Evolutionary conservation across 1,140 invertebrate genomes (phyloP), one percentile per base, ranked within the genome.

Genomic region (Trichonephila clavipes): DNA sequence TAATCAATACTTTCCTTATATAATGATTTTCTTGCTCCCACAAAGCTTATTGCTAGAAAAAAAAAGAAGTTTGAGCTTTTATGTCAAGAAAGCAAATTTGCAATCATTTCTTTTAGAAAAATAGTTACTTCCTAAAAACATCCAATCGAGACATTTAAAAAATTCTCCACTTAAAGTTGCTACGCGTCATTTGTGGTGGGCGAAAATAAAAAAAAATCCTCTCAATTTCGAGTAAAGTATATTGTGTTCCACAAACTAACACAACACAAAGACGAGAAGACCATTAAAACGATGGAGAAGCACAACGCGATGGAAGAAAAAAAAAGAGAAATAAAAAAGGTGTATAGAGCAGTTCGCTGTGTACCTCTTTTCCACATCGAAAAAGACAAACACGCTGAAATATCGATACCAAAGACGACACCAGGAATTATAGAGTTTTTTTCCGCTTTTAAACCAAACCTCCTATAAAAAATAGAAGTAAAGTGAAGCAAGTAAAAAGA

Each of bases 381-480:
- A 85, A 58, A 24, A 85, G 21, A 24, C 58, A 85, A 85, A 58
- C 44, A 85, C 21, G 58, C 82, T 77, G 34, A 77, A 77, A 77
- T 77, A 77, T 77, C 72, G 72, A 77, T 77, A 77, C 24, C 72
- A 77, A 77, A 77, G 72, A 77, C 72, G 72, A 77, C 72, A 77
- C 24, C 28, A 77, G 34, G 72, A 77, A 40, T 77, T 77, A 77
- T 34, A 77, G 62, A 64, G n/a, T 58, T 85, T 83, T 85, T 85
- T 59, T 19, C 34, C 34, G 28, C 34, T 40, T 58, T 85, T 85
- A 28, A 6, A 28, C 21, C 24, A 69, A 69, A 69, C n/a, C 66
- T 28, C 12, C 66, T 69, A 24, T 10, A 69, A 69, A 14, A 69
- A 69, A 21, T 14, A 69, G 8, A 59, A 82, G 82, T 19, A 21